Percentiles rank a stretch among this genome's conserved stretches.
Conservation (phyloP, 53 echinoderm and acorn worm species). For the Arbacia lixula region DNA sequence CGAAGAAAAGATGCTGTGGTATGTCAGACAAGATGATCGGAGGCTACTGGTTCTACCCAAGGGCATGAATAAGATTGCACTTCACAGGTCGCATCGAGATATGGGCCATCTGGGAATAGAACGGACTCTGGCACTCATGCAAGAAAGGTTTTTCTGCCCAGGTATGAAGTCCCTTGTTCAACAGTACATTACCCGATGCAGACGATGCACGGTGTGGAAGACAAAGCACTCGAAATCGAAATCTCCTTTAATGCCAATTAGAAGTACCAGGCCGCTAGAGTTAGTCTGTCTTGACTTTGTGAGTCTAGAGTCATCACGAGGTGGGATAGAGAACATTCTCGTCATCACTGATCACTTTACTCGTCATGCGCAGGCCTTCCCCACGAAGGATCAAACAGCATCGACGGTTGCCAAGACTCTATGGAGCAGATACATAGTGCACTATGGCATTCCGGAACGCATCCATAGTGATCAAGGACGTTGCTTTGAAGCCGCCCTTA, state of each 20-base stretch:
- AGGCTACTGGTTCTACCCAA: neutral
- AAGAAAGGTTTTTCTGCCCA: conserved; percentile 37
- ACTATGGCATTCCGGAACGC: conserved; percentile 54
- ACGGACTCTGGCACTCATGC: conserved; percentile 24
- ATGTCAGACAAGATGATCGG: no score
- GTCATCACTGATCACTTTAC: conserved; percentile 68
- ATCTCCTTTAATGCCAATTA: conserved; percentile 9
- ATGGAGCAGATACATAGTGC: conserved; percentile 47
- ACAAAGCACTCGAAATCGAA: neutral
- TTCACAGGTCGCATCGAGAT: conserved; percentile 1
- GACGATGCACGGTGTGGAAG: conserved; percentile 33
- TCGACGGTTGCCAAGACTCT: conserved; percentile 53
- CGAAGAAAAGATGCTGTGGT: no score
- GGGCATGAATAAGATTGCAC: neutral
- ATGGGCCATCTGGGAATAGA: conserved; percentile 37
- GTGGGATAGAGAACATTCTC: conserved; percentile 30
- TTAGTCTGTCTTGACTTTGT: conserved; percentile 49
- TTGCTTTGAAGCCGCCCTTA: conserved; percentile 50
- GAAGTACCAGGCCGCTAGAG: conserved; percentile 31
- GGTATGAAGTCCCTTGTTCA: conserved; percentile 24
- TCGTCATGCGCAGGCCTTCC: conserved; percentile 65
- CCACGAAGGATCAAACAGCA: conserved; percentile 64
- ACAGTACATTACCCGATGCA: neutral
- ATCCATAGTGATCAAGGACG: conserved; percentile 68
- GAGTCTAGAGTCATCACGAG: conserved; percentile 26